Conservation (phyloP, 2,113 vertebrate species). For the Ornithorhynchus anatinus region DNA sequence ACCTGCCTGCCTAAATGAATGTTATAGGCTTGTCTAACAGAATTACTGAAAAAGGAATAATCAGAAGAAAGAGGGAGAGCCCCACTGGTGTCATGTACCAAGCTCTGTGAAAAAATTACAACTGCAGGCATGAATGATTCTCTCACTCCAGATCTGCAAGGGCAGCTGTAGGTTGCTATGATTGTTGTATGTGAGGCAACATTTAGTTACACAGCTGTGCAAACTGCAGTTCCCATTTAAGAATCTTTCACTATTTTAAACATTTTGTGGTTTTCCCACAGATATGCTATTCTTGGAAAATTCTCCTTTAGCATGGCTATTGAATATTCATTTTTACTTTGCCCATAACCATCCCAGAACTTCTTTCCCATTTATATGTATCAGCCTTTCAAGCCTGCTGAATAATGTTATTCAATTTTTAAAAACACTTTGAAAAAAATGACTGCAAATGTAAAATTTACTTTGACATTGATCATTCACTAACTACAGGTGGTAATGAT, state of each 20-base stretch:
- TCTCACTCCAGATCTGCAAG: background rate
- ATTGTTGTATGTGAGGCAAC: background rate
- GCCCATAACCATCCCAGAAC: too few relatives aligned
- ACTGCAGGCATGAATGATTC: background rate
- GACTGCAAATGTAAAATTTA: too few relatives aligned
- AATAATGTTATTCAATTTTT: too few relatives aligned
- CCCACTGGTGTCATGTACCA: background rate
- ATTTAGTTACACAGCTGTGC: background rate
- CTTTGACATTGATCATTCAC: too few relatives aligned
- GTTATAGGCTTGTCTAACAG: background rate
- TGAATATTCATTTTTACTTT: too few relatives aligned
- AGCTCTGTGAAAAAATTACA: background rate
- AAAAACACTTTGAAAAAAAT: too few relatives aligned
- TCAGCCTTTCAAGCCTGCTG: too few relatives aligned
- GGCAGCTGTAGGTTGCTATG: background rate
- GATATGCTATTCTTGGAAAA: background rate
- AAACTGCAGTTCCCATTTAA: background rate
- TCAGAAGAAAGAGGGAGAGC: background rate
- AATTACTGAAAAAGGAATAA: background rate
- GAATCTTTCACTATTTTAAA: background rate
- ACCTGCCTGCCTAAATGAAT: background rate
- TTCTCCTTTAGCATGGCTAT: background rate
- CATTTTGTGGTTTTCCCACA: background rate
- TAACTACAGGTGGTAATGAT: too few relatives aligned
- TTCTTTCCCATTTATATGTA: too few relatives aligned